Evolutionary conservation across 2,113 vertebrate species (phyloP), one percentile per base, ranked within the genome.

Genomic region (Oncorhynchus tshawytscha): DNA sequence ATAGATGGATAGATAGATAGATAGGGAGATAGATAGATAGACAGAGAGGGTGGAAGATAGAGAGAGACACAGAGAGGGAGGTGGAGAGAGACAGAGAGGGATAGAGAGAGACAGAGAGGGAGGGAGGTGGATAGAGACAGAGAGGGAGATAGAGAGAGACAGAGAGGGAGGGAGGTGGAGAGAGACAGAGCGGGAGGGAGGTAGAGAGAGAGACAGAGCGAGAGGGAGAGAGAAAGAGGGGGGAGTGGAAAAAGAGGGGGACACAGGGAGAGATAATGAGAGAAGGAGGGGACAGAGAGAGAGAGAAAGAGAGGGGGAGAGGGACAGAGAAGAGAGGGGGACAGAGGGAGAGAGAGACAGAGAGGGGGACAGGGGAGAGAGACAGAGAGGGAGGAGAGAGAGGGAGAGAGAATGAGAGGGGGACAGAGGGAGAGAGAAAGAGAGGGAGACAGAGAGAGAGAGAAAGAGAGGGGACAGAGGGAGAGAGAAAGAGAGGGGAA

Each of bases 141-240:
- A 77, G 82, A 82, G 76, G 72, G 45, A 74, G 73, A 49, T 64
- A 74, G 76, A 81, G 82, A 84, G 78, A 74, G 78, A 84, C 76
- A 84, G 76, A 27, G 27, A 25, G 25, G 25, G 25, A 0, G 16
- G 51, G 0, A 18, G 51, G 1, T 3, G 3, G 51, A 54, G 15
- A 54, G 51, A 54, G 20, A 60, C 0, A 60, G 0, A 54, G 1
- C 8, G 57, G 24, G 24, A 1, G 57, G 5, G 20, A 8, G 16
- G 20, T 5, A 8, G 20, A 7, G 57, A n/a, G 24, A 27, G 65
- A 68, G 20, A 60, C 0, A 60, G 0, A 54, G 1, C 8, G 57
- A 24, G 24, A 1, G 57, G 2, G 20, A 8, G 16, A 16, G 5
- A 4, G 18, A 16, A 8, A 57, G 3, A 18, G n/a, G n/a, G n/a